These are phyloP conservation scores for Urophycis tenuis DNA, from an alignment of 2,797 vertebrate species.

Conservation along the genomic window DNA sequence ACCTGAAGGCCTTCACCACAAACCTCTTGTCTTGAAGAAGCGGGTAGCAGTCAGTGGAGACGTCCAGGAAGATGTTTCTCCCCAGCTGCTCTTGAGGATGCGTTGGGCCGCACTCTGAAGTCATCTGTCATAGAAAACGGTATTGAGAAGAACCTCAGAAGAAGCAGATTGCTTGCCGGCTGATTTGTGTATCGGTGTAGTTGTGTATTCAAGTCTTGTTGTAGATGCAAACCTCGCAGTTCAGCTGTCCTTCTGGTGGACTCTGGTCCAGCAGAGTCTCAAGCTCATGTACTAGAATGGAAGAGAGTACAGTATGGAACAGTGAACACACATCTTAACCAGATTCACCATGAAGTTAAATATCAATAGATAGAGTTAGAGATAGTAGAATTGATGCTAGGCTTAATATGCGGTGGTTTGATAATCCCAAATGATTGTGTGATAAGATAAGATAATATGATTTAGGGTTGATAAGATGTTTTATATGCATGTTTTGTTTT, in stretches of 20 bases:
- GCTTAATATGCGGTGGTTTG: no score
- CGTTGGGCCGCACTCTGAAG: conserved; percentile 32
- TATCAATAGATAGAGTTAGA: background rate
- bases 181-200: background rate
- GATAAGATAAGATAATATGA: no score
- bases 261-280: conserved; percentile 82
- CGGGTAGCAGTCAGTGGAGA: conserved; percentile 64
- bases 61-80: conserved; percentile 66
- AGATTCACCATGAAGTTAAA: background rate
- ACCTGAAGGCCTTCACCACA: conserved; percentile 78
- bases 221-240: conserved; percentile 14
- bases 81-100: conserved; percentile 72
- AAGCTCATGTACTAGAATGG: conserved; percentile 78
- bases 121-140: conserved; percentile 40
- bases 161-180: background rate
- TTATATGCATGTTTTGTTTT: background rate
- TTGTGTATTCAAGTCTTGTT: no score
- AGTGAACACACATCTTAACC: background rate
- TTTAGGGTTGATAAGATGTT: no score
- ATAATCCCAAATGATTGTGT: no score
- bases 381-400: background rate
- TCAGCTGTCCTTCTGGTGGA: conserved; percentile 69
- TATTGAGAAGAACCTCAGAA: background rate
- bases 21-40: conserved; percentile 78
- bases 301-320: background rate